Evolutionary conservation across 2,113 vertebrate genomes (phyloP).

Genomic region (Lonchura striata): DNA sequence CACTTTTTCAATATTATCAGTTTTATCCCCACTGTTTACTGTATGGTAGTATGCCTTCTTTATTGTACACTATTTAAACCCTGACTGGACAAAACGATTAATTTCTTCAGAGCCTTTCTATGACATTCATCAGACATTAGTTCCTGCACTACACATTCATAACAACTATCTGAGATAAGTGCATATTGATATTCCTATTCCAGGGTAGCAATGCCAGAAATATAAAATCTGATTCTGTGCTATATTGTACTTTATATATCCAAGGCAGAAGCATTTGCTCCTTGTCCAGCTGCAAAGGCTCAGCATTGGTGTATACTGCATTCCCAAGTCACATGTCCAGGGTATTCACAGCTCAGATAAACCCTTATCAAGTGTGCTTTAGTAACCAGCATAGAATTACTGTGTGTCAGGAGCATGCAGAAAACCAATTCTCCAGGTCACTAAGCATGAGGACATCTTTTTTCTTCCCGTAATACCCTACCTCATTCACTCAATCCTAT

Average conservation of each 20-base stretch:
- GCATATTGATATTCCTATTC: background rate
- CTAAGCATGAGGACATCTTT: background rate
- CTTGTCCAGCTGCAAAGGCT: background rate
- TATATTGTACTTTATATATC: background rate
- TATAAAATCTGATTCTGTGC: background rate
- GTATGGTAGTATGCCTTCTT: background rate
- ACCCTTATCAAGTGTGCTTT: background rate
- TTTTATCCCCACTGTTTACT: background rate
- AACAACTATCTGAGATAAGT: constrained; percentile 16
- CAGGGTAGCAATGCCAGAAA: background rate
- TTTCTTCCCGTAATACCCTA: background rate
- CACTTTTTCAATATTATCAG: background rate
- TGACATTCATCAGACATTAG: background rate
- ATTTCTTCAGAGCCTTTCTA: constrained; percentile 3
- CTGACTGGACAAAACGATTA: background rate
- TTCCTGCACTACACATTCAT: background rate
- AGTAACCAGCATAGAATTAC: background rate
- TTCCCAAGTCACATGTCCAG: background rate
- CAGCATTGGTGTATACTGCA: background rate
- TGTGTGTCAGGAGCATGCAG: background rate
- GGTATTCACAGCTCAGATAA: background rate
- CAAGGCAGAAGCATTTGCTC: background rate
- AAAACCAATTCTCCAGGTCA: constrained; percentile 37
- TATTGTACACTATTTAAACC: background rate
- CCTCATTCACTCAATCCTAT: background rate